Percentiles rank a stretch among this genome's conserved stretches.
These are phyloP conservation scores for Botia almorhae DNA, from an alignment of 2,797 vertebrate genomes.

Conservation along the genomic window DNA sequence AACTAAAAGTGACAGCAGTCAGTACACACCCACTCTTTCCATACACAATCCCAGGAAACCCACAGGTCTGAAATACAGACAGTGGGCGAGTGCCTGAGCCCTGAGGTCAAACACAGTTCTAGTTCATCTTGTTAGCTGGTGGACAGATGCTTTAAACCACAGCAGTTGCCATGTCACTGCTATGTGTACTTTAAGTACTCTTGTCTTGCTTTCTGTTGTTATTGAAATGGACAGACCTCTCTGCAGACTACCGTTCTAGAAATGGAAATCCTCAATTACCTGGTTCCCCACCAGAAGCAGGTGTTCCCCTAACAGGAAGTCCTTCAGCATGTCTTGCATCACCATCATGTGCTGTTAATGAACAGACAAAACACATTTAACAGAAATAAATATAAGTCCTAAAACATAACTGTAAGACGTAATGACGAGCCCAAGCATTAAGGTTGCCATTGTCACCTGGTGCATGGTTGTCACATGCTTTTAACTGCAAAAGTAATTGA, in stretches of 20 bases:
- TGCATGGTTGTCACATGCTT: too few relatives aligned
- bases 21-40: constrained; percentile 32
- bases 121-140: constrained; percentile 13
- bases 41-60: constrained; percentile 25
- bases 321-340: constrained; percentile 99
- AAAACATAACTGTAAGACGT: neutral
- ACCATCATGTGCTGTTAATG: constrained; percentile 88
- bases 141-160: constrained; percentile 29
- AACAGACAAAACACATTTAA: constrained; percentile 35
- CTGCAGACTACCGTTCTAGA: neutral
- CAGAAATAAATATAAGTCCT: neutral
- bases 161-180: constrained; percentile 14
- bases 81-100: constrained; percentile 34
- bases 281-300: constrained; percentile 96
- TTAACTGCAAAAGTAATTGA: too few relatives aligned
- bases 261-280: constrained; percentile 76
- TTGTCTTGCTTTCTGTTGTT: neutral
- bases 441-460: too few relatives aligned
- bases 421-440: too few relatives aligned
- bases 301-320: constrained; percentile 95
- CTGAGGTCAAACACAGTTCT: neutral
- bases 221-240: constrained; percentile 3
- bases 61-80: constrained; percentile 33
- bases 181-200: neutral
- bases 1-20: constrained; percentile 44